phyloP scores from a whole-genome alignment of 2,797 vertebrate genomes.

The Acestrorhynchus altus region DNA sequence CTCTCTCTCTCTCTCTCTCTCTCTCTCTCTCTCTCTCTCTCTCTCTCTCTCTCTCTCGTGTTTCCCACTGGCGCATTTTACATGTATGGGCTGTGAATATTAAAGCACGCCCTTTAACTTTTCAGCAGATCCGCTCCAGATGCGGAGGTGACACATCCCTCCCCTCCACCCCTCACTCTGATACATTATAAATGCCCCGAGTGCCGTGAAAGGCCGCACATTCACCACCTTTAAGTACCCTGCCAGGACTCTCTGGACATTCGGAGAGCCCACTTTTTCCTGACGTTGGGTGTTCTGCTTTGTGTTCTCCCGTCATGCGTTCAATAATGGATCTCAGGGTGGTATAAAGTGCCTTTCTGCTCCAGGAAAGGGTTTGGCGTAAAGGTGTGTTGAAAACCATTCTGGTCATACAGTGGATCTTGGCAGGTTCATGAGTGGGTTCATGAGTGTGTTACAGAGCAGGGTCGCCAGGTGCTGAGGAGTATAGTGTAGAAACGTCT shows the following conservation, averaged over 20 bases:
- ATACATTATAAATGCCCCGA: slow-evolving; percentile 40
- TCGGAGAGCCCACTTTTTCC: slow-evolving; percentile 24
- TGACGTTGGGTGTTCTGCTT: neutral
- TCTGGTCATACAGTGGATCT: neutral
- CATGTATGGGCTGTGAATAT: slow-evolving; percentile 13
- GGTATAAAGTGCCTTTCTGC: neutral
- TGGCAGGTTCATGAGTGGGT: neutral
- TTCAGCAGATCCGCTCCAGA: neutral
- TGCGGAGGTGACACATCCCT: slow-evolving; percentile 31
- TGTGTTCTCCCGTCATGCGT: neutral
- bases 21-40: too few relatives aligned
- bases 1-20: too few relatives aligned
- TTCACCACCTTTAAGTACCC: slow-evolving; percentile 22
- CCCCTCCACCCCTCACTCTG: neutral
- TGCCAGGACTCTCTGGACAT: neutral
- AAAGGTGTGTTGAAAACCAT: neutral
- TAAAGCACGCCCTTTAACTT: slow-evolving; percentile 26
- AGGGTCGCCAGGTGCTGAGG: too few relatives aligned
- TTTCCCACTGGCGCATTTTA: neutral
- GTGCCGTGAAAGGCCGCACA: neutral
- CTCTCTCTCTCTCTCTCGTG: too few relatives aligned
- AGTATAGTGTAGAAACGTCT: too few relatives aligned
- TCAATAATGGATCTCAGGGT: slow-evolving; percentile 10
- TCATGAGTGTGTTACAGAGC: too few relatives aligned
- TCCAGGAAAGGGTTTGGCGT: neutral